phyloP scores from a whole-genome alignment of 1,140 invertebrate genomes.

The Trichomalopsis sarcophagae region DNA sequence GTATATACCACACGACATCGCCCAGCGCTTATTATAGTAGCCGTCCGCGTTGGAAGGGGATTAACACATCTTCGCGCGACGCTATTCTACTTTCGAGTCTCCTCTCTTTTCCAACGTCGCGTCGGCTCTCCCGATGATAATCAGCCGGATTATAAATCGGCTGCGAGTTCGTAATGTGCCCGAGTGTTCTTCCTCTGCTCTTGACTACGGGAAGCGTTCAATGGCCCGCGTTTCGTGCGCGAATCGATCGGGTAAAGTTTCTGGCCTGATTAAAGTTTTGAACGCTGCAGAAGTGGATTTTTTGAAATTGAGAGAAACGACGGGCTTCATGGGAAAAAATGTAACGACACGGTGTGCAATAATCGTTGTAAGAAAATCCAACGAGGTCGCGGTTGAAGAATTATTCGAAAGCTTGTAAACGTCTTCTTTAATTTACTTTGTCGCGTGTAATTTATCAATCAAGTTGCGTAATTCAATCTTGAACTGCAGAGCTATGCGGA shows the following conservation, averaged over 20 bases:
- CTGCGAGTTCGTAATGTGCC: too few relatives aligned
- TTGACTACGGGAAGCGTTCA: too few relatives aligned
- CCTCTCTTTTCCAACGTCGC: neutral
- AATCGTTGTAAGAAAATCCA: neutral
- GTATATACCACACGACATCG: neutral
- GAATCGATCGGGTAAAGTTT: neutral
- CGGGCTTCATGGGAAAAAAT: too few relatives aligned
- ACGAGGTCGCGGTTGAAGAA: neutral
- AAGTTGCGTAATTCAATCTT: neutral
- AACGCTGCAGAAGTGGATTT: neutral
- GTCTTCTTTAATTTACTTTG: neutral
- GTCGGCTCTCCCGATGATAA: neutral
- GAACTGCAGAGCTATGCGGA: neutral
- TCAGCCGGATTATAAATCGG: constrained; percentile 1
- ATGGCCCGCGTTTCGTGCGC: too few relatives aligned
- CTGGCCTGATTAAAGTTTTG: neutral
- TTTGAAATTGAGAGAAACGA: neutral
- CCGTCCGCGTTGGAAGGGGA: neutral
- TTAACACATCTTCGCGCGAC: neutral
- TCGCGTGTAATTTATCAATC: neutral
- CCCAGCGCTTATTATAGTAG: neutral
- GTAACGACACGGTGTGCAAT: neutral
- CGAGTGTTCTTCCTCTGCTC: neutral
- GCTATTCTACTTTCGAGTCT: neutral
- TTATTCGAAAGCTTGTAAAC: neutral